These are phyloP conservation scores for Syrrhaptes paradoxus DNA, from an alignment of 2,113 vertebrate species.

Conservation along the genomic window DNA sequence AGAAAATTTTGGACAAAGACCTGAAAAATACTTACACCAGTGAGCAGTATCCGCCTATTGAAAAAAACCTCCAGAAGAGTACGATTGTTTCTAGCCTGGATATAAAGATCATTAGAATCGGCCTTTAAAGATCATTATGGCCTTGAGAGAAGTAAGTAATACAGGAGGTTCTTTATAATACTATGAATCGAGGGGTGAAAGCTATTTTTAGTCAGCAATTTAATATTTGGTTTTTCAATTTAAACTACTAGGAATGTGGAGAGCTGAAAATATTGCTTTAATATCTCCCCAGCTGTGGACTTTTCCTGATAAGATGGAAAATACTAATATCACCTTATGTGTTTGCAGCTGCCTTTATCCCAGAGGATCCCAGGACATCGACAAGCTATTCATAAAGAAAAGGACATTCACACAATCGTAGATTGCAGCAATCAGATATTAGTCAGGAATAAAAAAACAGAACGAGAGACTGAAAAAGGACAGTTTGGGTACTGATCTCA, in stretches of 20 bases:
- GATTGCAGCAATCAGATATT: background rate
- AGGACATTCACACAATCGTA: slow-evolving; percentile 30
- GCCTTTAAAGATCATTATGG: slow-evolving; percentile 17
- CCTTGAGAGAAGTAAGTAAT: background rate
- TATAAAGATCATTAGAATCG: background rate
- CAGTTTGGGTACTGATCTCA: background rate
- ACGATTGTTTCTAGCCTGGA: background rate
- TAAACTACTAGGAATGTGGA: slow-evolving; percentile 2
- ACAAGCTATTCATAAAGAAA: slow-evolving; percentile 29
- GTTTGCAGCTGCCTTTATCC: slow-evolving; percentile 37
- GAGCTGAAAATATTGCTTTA: slow-evolving; percentile 61
- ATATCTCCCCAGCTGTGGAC: slow-evolving; percentile 54
- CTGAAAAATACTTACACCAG: background rate
- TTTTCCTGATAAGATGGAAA: slow-evolving; percentile 47
- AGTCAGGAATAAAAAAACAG: slow-evolving; percentile 3
- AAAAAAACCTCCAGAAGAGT: background rate
- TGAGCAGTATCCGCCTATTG: background rate
- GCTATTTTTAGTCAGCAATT: slow-evolving; percentile 47
- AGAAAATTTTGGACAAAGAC: background rate
- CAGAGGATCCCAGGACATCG: background rate
- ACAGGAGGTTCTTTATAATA: background rate
- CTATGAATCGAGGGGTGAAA: background rate
- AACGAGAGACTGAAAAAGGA: background rate
- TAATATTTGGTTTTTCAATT: slow-evolving; percentile 44
- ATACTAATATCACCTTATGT: slow-evolving; percentile 44